phyloP scores from a whole-genome alignment of 2,797 vertebrate species.

The Corythornis leucogaster region DNA sequence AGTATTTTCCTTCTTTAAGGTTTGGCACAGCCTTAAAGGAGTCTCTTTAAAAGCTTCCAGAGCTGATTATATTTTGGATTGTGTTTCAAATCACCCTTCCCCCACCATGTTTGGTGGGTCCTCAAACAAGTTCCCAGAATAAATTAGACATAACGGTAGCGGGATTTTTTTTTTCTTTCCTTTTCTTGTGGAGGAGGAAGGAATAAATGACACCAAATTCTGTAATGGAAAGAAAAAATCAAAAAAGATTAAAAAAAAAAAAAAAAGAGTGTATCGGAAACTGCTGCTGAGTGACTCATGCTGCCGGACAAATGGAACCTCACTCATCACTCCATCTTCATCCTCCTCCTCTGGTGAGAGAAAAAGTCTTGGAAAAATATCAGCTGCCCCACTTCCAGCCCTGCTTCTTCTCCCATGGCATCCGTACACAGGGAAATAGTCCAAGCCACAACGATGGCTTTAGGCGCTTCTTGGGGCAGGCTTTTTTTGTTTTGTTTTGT shows the following conservation, averaged over 20 bases:
- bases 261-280: conserved; percentile 66
- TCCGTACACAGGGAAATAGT: conserved; percentile 68
- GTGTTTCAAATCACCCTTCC: conserved; percentile 71
- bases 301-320: conserved; percentile 72
- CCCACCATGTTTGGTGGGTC: conserved; percentile 24
- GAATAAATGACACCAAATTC: conserved; percentile 63
- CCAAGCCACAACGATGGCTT: conserved; percentile 77
- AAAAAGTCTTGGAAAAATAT: conserved; percentile 72
- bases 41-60: conserved; percentile 73
- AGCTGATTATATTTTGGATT: conserved; percentile 74
- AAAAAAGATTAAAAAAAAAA: not conserved
- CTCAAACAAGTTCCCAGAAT: conserved; percentile 75
- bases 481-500: not conserved
- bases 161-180: not conserved
- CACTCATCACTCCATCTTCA: conserved; percentile 76
- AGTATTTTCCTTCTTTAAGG: conserved; percentile 73
- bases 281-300: conserved; percentile 72
- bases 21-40: conserved; percentile 69
- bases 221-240: conserved; percentile 38
- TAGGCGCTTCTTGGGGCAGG: conserved; percentile 48
- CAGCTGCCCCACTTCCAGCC: not conserved
- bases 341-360: conserved; percentile 68
- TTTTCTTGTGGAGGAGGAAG: conserved; percentile 28
- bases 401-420: conserved; percentile 52
- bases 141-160: conserved; percentile 63